Evolutionary conservation across 2,888 invertebrate genomes (phyloP), one percentile per base, ranked within the genome.

Genomic region (Scrobipalpa atriplicella): DNA sequence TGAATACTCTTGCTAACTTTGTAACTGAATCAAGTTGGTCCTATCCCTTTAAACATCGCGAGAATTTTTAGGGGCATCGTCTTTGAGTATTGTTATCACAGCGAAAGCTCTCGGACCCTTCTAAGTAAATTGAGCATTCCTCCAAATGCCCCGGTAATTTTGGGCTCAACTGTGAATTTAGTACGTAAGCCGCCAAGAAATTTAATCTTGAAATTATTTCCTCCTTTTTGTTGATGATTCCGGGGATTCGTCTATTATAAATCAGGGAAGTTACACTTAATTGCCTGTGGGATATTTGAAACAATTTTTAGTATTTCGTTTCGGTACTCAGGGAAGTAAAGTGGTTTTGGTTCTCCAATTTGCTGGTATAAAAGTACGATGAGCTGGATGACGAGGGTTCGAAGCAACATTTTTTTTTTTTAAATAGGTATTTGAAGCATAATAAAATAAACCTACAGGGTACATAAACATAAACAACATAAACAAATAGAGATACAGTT

Each of bases 91-190:
- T 82, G 81, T 82, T 83, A 84, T 86, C 83, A 79, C 77, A 69
- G 72, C 74, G 74, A 78, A 75, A 78, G 77, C 76, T 76, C 74
- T 76, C 75, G 73, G 77, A 79, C 80, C 76, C 81, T 79, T 72
- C 78, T 77, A 64, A 83, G 83, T 83, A 89, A 89, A 90, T 89
- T 87, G 88, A 89, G 86, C 85, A 85, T 88, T 88, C 82, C 80
- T 73, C 79, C 78, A 81, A 89, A 87, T 83, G 83, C 83, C 81
- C 78, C 81, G 77, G 88, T 86, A 86, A 89, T 90, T 87, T 84
- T 71, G 75, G 78, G 83, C 81, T 83, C 82, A 81, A 82, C 83
- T 85, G 79, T 77, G 83, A 87, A 89, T 89, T 90, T 86, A 85
- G 80, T 85, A 82, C 82, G 81, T 84, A 87, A 87, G 84, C 84